Percentiles rank a stretch among this genome's conserved stretches.
phyloP scores from a whole-genome alignment of 2,113 vertebrate genomes.

The Elachura formosa region DNA sequence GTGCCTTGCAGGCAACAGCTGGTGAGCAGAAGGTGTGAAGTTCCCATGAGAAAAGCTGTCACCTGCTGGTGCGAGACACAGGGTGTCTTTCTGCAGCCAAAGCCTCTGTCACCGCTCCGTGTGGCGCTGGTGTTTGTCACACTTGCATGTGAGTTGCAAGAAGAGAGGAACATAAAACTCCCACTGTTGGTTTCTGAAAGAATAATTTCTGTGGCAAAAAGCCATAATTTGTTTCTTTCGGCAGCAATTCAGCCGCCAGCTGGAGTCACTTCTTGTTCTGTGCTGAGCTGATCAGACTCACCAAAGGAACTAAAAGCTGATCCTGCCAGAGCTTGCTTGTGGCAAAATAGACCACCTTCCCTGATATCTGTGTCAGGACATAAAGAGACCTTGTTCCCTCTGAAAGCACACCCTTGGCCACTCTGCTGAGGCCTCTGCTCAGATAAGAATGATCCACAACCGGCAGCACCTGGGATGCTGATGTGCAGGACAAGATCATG shows the following conservation, averaged over 20 bases:
- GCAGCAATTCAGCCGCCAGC: background rate
- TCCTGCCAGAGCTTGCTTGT: background rate
- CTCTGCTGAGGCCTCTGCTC: background rate
- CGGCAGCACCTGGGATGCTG: accelerated
- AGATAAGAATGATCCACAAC: background rate
- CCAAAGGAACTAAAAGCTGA: background rate
- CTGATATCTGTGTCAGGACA: background rate
- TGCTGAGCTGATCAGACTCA: background rate
- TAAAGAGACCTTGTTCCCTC: background rate
- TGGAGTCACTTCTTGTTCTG: background rate
- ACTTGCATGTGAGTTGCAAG: background rate
- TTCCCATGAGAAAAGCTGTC: background rate
- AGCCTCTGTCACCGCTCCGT: accelerated
- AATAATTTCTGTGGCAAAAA: background rate
- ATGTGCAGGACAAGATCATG: accelerated
- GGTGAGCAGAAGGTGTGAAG: background rate
- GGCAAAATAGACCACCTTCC: background rate
- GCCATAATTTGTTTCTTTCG: background rate
- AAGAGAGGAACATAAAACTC: background rate
- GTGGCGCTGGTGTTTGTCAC: accelerated
- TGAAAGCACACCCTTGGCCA: background rate
- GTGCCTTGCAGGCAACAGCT: background rate
- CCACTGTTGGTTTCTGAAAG: background rate
- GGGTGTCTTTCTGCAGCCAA: background rate
- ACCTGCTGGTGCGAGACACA: background rate